These are phyloP conservation scores for Limosa lapponica DNA, from an alignment of 2,797 vertebrate species.

Conservation along the genomic window DNA sequence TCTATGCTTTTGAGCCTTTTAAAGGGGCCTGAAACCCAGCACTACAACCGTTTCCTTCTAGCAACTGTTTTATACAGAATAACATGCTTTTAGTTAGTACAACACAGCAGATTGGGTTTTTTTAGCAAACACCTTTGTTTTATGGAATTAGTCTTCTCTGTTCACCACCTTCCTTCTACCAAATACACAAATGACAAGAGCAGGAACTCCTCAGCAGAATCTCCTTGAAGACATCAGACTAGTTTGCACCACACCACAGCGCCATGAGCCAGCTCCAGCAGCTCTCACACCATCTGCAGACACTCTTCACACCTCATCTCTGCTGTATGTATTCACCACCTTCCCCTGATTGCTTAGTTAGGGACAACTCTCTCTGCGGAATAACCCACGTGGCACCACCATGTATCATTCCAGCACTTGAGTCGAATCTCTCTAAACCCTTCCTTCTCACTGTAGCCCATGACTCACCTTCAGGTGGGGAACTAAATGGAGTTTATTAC, in stretches of 20 bases:
- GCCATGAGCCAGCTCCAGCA: background rate
- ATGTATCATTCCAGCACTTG: background rate
- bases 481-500: background rate
- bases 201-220: background rate
- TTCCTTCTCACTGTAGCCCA: background rate
- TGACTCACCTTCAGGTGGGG: slow-evolving; percentile 41
- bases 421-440: background rate
- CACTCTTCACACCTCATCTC: background rate
- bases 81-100: background rate
- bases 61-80: background rate
- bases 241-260: background rate
- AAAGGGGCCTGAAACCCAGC: background rate
- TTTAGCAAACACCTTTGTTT: background rate
- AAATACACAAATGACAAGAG: background rate
- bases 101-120: background rate
- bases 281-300: background rate
- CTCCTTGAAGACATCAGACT: background rate
- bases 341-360: background rate
- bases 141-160: background rate
- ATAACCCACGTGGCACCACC: background rate
- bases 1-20: background rate
- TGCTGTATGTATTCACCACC: background rate
- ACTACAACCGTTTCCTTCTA: background rate
- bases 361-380: background rate
- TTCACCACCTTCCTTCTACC: background rate